A percentile compares a stretch with the other conserved stretches of the same genome.
These are phyloP conservation scores for Protaetia brevitarsis DNA, from an alignment of 1,140 invertebrate genomes.

Conservation along the genomic window DNA sequence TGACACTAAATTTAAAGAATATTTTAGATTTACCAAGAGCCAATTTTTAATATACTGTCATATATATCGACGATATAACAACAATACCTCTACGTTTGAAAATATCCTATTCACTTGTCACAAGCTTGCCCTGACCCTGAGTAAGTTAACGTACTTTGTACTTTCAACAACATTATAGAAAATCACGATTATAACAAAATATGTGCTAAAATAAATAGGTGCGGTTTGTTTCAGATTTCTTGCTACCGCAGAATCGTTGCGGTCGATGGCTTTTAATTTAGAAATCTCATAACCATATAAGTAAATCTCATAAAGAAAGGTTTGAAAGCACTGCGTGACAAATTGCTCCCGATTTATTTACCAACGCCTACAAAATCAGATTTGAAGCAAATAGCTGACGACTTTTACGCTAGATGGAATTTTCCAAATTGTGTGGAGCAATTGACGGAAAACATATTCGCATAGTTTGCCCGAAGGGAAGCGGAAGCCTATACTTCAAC, in stretches of 20 bases:
- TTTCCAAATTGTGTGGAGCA: slow-evolving; percentile 51
- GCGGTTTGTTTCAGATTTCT: slow-evolving; percentile 20
- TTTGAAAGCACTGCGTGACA: not conserved
- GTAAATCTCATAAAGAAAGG: slow-evolving; percentile 11
- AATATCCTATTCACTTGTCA: slow-evolving; percentile 9
- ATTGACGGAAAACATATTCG: slow-evolving; percentile 43
- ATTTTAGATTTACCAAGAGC: too few relatives aligned
- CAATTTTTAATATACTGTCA: not conserved
- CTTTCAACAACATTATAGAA: not conserved
- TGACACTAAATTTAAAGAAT: too few relatives aligned
- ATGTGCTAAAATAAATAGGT: too few relatives aligned
- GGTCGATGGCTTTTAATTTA: slow-evolving; percentile 19
- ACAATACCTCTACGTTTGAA: slow-evolving; percentile 2
- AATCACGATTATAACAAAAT: not conserved
- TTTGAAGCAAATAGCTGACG: too few relatives aligned
- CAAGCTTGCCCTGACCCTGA: slow-evolving; percentile 20
- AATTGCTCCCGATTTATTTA: too few relatives aligned
- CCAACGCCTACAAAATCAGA: too few relatives aligned
- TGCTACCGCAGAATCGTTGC: slow-evolving; percentile 21
- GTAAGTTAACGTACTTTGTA: not conserved
- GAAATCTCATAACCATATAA: slow-evolving; percentile 23
- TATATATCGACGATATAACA: slow-evolving; percentile 5
- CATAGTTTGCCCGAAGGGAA: slow-evolving; percentile 38
- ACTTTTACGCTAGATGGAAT: slow-evolving; percentile 46
- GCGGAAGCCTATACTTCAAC: slow-evolving; percentile 45